Percentiles rank a stretch among this genome's conserved stretches.
Conservation (phyloP, 2,797 vertebrate species). For the Pangasius larnaudii region DNA sequence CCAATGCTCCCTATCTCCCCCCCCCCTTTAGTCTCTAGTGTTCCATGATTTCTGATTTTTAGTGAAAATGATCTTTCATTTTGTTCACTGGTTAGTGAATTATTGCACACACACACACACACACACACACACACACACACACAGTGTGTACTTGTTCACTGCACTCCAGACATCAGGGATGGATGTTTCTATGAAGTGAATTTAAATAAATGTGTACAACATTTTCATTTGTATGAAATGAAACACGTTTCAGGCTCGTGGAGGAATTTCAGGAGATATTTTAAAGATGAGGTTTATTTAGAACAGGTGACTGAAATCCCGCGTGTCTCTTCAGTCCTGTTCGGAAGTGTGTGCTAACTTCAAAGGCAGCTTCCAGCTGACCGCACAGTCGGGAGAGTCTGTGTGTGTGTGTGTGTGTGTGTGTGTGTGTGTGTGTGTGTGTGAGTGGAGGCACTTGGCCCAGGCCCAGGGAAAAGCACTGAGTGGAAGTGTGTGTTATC, state of each 20-base stretch:
- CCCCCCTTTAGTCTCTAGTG: neutral
- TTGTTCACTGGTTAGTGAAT: neutral
- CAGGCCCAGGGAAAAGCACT: neutral
- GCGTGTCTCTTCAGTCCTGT: neutral
- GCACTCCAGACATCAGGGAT: neutral
- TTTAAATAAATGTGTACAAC: neutral
- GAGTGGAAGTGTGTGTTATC: conserved; percentile 54
- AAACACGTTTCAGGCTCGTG: too few species aligned
- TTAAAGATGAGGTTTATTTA: neutral
- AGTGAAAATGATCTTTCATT: neutral
- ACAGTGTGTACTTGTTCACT: neutral
- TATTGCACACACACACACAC: neutral
- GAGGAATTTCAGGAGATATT: neutral
- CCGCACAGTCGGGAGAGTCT: conserved; percentile 12
- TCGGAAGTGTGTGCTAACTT: conserved; percentile 34
- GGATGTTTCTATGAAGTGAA: neutral
- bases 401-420: conserved; percentile 52
- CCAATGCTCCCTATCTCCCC: neutral
- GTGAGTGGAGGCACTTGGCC: conserved; percentile 52
- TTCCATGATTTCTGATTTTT: neutral
- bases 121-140: neutral
- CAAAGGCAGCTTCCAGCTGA: conserved; percentile 26
- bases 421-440: conserved; percentile 41
- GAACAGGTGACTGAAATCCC: neutral
- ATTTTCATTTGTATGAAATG: too few species aligned